Percentiles rank a stretch among this genome's conserved stretches.
Evolutionary conservation across 2,888 invertebrate species (phyloP).

Genomic region (Cylloceria caligata): DNA sequence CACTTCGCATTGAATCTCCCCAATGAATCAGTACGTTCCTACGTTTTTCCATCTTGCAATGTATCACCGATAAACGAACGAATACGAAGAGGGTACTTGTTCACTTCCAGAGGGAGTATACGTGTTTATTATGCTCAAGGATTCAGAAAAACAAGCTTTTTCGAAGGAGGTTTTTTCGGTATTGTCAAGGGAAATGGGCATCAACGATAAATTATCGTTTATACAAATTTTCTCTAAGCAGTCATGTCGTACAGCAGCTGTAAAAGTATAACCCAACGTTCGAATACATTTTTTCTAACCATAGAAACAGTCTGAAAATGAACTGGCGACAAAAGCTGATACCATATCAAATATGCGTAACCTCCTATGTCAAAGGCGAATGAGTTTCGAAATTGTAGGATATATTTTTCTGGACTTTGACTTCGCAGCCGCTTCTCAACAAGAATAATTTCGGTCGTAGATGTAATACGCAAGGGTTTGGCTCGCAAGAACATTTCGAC

Average conservation of each 20-base stretch:
- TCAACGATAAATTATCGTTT: not conserved
- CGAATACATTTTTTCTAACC: too few species aligned
- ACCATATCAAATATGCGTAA: too few species aligned
- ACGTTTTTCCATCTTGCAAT: not conserved
- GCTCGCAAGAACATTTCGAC: too few species aligned
- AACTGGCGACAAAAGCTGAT: too few species aligned
- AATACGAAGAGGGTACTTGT: not conserved
- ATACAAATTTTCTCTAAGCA: not conserved
- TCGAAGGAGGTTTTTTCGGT: not conserved
- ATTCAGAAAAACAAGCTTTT: not conserved
- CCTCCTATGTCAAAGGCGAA: too few species aligned
- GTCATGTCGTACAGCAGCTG: not conserved
- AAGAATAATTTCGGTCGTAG: too few species aligned
- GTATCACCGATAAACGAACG: not conserved
- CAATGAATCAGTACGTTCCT: not conserved
- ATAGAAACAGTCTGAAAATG: too few species aligned
- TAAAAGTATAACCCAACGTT: too few species aligned
- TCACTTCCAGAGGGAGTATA: not conserved
- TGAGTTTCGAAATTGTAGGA: too few species aligned
- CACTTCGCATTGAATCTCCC: conserved; percentile 10
- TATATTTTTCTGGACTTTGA: too few species aligned
- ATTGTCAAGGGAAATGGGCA: not conserved
- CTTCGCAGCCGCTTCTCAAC: too few species aligned
- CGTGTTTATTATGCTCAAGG: not conserved
- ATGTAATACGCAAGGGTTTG: too few species aligned